These are phyloP conservation scores for Pseudomugil gertrudae DNA, from an alignment of 2,797 vertebrate species.

Conservation along the genomic window DNA sequence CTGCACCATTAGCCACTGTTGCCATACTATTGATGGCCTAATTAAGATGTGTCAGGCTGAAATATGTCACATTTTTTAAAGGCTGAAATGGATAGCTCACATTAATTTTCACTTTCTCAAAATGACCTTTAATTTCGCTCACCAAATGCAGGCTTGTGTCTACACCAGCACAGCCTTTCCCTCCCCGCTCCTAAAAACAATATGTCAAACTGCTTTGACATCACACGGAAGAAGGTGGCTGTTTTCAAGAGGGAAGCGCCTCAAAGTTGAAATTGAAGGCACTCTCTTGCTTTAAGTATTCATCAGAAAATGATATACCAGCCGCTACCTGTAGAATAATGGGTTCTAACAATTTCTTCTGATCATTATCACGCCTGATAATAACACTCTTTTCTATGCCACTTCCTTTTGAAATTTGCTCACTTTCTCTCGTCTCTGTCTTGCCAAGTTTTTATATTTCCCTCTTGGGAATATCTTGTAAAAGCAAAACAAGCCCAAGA, in stretches of 20 bases:
- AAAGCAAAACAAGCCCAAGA: constrained; percentile 53
- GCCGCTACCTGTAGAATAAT: constrained; percentile 18
- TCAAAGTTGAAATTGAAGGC: constrained; percentile 42
- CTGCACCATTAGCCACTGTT: constrained; percentile 77
- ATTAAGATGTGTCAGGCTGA: constrained; percentile 82
- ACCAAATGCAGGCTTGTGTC: constrained; percentile 61
- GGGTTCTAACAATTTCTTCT: constrained; percentile 4
- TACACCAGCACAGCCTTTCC: constrained; percentile 41
- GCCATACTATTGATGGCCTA: constrained; percentile 80
- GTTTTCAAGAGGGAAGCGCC: constrained; percentile 5
- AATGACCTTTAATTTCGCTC: constrained; percentile 77
- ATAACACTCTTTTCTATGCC: constrained; percentile 2
- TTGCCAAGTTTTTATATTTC: constrained; percentile 15
- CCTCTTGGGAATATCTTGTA: constrained; percentile 31
- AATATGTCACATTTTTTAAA: constrained; percentile 77
- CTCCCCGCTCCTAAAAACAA: constrained; percentile 57
- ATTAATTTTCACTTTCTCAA: constrained; percentile 81
- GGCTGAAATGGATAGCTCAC: constrained; percentile 79
- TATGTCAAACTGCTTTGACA: constrained; percentile 68
- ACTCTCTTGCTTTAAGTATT: constrained; percentile 44
- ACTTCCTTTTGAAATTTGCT: constrained; percentile 38
- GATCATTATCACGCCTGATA: constrained; percentile 39
- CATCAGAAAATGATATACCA: constrained; percentile 38
- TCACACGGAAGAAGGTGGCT: constrained; percentile 26
- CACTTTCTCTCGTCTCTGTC: constrained; percentile 26